Evolutionary conservation across 2,888 invertebrate genomes (phyloP).

Genomic region (Eilema griseolum): DNA sequence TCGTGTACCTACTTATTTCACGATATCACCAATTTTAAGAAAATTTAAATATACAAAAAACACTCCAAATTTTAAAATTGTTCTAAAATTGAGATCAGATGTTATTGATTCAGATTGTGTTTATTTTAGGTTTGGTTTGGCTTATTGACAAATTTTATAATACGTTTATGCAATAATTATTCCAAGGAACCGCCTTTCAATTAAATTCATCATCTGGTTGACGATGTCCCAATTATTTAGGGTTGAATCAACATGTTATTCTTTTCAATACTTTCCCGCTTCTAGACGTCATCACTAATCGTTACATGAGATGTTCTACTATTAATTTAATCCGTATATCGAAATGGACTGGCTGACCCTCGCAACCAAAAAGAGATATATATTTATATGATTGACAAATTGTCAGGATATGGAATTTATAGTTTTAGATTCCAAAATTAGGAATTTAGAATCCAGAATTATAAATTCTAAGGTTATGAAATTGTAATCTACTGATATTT

Average conservation of each 20-base stretch:
- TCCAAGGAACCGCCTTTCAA: not conserved
- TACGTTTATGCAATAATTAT: not conserved
- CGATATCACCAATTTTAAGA: not conserved
- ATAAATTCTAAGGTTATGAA: no score
- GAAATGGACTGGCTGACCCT: not conserved
- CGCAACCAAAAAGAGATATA: not conserved
- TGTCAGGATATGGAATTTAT: not conserved
- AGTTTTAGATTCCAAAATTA: no score
- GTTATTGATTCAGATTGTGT: not conserved
- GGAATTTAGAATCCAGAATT: no score
- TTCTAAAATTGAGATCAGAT: not conserved
- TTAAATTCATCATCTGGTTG: no score
- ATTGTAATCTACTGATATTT: no score
- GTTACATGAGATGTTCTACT: no score
- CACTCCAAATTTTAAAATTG: not conserved
- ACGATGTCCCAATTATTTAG: no score
- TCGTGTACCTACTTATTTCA: not conserved
- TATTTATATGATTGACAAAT: not conserved
- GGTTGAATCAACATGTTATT: no score
- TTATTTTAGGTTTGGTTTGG: constrained; percentile 24
- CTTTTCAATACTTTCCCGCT: no score
- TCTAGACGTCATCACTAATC: no score
- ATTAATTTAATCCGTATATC: no score
- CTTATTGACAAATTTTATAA: constrained; percentile 4
- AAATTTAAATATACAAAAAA: no score